Evolutionary conservation across 1,140 invertebrate species (phyloP), one percentile per base, ranked within the genome.

Genomic region (Zaprionus taronus): DNA sequence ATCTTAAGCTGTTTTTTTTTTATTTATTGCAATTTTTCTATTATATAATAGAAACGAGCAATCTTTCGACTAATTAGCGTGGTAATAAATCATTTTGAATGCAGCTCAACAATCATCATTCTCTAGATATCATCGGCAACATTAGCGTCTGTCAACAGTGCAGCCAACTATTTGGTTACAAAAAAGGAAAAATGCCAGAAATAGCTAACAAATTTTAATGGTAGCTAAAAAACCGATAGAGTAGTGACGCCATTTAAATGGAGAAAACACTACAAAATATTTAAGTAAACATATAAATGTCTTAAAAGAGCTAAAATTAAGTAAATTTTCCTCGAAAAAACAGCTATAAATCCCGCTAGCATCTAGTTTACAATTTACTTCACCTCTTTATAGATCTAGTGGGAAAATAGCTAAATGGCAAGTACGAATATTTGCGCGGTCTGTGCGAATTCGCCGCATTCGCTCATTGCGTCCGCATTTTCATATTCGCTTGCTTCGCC

Each of bases 401-500:
- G 31, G 9, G 9, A 34, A 34, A 34, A 11, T 34, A n/a, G 38
- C 12, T 41, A 34, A 34, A 31, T 28, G 1, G 1, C 17, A 49
- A 49, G 38, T n/a, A n/a, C n/a, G n/a, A n/a, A 20, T 15, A 49
- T 49, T 22, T 12, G 3, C 11, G 20, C 20, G 55, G 17, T 4
- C 55, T 53, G 41, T 17, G 41, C 36, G 14, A 63, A 55, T 44
- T 71, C 68, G 68, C 36, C 34, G 34, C 49, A 17, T 15, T 47
- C 20, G n/a, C 31, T 56, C 22, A 28, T 20, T 31, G n/a, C 1
- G 6, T 7, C 7, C 1, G 6, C 31, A 28, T n/a, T 5, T 57
- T 31, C 44, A 26, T 69, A 12, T 31, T 41, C 22, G 51, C 36
- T 51, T 7, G 41, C 34, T 74, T 69, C 47, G 66, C 49, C 24